Base-by-base conservation (phyloP, 1,140 invertebrate species). In the Aphidius gifuensis region DNA sequence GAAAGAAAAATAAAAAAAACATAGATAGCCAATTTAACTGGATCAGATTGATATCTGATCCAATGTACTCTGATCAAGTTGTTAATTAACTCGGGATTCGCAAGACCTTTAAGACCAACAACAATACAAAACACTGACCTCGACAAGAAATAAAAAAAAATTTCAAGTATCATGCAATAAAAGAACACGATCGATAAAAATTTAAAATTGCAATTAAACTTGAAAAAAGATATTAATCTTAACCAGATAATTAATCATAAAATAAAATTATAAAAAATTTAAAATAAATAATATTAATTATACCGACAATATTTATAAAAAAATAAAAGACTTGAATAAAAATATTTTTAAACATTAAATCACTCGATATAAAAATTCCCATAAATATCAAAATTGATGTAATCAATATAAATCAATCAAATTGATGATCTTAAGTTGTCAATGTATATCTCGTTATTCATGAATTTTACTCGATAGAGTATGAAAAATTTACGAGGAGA, bases 181-280 rank as follows among this genome's bases (percentile, higher is more conserved):
- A 59, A 49, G 32, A 45, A 39, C 58, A 59, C 58, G 58, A 58
- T 8, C 23, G 23, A 42, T 38, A 55, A 42, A 42, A 55, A 55
- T 55, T 44, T n/a, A 55, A 55, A 32, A 32, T 32, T 32, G 4
- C 4, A 32, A 32, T 32, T 32, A 32, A 32, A 32, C 23, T 32
- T 32, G 23, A 32, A 32, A 32, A 32, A 32, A 32, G 23, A 32
- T 32, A 32, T 32, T 32, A 32, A 32, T 32, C 23, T 32, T 32
- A 32, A 32, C 23, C 23, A 49, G 6, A n/a, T 49, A 49, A 49
- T 49, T 49, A 49, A 49, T 49, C 11, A 21, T 49, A 16, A 16
- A 16, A 16, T 16, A 16, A 16, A 16, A 16, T 16, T 16, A 16
- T 16, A 16, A 16, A 16, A 49, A 7, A 21, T 49, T n/a, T 23